A percentile compares a stretch with the other conserved stretches of the same genome.
These are phyloP conservation scores for Scolopax mira DNA, from an alignment of 2,113 vertebrate genomes.

Conservation along the genomic window DNA sequence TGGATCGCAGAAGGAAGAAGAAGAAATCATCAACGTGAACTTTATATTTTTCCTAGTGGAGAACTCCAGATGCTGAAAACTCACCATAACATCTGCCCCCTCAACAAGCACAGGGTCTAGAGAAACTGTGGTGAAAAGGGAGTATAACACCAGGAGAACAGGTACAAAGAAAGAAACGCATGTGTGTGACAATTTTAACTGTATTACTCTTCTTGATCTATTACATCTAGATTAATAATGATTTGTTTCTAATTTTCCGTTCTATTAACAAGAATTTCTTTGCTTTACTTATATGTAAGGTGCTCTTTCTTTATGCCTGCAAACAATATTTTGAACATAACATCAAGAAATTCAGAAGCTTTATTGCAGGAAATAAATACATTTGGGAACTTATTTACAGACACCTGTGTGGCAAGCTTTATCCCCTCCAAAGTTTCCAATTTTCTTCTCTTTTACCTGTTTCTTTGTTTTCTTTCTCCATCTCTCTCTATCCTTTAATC, in stretches of 20 bases:
- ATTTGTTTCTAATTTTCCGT: not conserved
- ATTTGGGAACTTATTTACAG: not conserved
- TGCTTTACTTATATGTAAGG: not conserved
- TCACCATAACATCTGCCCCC: rapidly evolving
- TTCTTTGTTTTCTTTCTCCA: not conserved
- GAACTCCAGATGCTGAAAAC: not conserved
- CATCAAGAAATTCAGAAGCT: not conserved
- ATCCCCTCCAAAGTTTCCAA: rapidly evolving
- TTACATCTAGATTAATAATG: not conserved
- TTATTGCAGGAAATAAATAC: not conserved
- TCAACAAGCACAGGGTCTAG: not conserved
- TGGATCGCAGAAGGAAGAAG: not conserved
- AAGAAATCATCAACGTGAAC: not conserved
- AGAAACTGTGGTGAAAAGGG: not conserved
- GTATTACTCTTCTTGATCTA: not conserved
- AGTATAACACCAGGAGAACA: not conserved
- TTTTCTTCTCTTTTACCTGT: not conserved
- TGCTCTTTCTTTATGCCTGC: not conserved
- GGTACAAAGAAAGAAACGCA: not conserved
- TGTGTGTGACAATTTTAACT: not conserved
- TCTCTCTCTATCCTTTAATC: not conserved
- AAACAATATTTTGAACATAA: not conserved
- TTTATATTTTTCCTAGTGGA: not conserved
- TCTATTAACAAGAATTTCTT: not conserved
- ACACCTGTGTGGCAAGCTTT: not conserved